Evolutionary conservation across 2,113 vertebrate species (phyloP).

Genomic region (Actinemys pallida): DNA sequence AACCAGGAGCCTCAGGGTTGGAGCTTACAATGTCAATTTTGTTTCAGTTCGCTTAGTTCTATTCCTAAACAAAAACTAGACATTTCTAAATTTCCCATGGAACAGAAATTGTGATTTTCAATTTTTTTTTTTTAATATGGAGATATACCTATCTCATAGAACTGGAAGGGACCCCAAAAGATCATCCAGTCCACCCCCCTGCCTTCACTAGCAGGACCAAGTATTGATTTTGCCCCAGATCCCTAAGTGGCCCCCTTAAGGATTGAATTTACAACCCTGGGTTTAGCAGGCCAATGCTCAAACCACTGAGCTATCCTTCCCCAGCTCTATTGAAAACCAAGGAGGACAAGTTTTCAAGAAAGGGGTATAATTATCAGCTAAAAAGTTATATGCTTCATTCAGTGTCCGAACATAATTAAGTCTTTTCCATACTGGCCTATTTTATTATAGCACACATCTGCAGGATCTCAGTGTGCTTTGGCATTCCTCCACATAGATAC

Average conservation of each 20-base stretch:
- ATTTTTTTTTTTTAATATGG: too few species aligned
- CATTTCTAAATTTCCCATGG: background rate
- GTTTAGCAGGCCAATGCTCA: too few species aligned
- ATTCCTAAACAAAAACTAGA: background rate
- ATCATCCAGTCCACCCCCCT: too few species aligned
- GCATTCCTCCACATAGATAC: background rate
- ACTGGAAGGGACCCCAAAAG: too few species aligned
- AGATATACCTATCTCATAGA: too few species aligned
- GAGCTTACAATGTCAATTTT: background rate
- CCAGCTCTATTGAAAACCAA: background rate
- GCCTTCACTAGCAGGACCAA: too few species aligned
- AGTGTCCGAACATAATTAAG: background rate
- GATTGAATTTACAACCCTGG: too few species aligned
- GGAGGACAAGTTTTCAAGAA: background rate
- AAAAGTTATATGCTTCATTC: background rate
- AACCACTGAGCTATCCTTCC: too few species aligned
- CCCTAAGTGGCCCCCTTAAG: too few species aligned
- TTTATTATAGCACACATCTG: background rate
- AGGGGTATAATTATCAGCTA: background rate
- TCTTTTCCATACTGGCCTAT: background rate
- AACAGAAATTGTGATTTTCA: background rate
- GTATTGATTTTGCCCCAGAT: too few species aligned
- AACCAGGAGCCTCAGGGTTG: background rate
- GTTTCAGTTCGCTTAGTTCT: background rate
- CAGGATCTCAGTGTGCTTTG: background rate